Evolutionary conservation across 2,113 vertebrate species (phyloP).

Genomic region (Hymenochirus boettgeri): DNA sequence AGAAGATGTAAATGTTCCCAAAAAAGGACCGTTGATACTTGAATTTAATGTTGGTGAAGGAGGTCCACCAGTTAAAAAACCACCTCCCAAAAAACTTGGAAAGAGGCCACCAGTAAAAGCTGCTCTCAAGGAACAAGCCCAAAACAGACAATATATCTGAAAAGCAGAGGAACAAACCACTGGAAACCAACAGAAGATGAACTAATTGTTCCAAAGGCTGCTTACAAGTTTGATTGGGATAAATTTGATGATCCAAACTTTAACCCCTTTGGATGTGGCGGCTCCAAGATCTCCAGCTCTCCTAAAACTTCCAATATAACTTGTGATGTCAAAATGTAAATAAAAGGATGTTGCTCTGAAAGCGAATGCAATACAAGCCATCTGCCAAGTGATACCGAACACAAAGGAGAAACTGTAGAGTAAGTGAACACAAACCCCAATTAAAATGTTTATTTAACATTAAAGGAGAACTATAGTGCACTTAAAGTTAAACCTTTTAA

Average conservation of each 20-base stretch:
- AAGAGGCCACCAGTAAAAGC: conserved; percentile 58
- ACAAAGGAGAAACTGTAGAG: no score
- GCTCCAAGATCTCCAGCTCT: conserved; percentile 55
- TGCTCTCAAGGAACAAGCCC: conserved; percentile 45
- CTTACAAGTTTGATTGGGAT: conserved; percentile 62
- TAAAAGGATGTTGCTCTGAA: no score
- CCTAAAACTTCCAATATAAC: no score
- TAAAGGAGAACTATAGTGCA: no score
- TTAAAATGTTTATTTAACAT: no score
- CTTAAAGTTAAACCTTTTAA: no score
- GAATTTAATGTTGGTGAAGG: conserved; percentile 74
- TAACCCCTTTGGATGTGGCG: conserved; percentile 47
- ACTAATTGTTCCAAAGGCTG: conserved; percentile 48
- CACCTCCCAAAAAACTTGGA: conserved; percentile 63
- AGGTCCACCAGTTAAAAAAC: conserved; percentile 52
- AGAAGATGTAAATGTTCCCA: conserved; percentile 27
- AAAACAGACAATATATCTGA: conserved; percentile 20
- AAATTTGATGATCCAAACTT: conserved; percentile 71
- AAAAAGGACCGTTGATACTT: conserved; percentile 56
- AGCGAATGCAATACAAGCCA: no score
- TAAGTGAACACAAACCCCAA: no score
- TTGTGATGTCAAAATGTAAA: no score
- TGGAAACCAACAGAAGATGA: conserved; percentile 47
- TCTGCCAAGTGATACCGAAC: no score
- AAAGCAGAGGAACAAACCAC: conserved; percentile 52